phyloP scores from a whole-genome alignment of 2,888 invertebrate genomes.

The Caenorhabditis auriculariae region DNA sequence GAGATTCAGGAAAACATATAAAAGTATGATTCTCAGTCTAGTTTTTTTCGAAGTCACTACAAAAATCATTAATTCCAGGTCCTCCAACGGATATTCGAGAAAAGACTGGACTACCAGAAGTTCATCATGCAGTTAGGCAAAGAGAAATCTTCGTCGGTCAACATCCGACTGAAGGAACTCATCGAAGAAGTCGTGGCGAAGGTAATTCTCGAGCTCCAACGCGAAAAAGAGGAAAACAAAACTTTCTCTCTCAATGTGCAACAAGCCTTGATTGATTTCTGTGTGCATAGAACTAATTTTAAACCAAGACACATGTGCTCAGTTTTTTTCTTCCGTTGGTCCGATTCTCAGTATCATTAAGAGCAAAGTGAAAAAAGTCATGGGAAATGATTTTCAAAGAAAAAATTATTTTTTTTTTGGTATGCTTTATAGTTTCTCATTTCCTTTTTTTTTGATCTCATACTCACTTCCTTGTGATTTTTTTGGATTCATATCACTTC shows the following conservation, averaged over 20 bases:
- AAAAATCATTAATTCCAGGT: conserved; percentile 31
- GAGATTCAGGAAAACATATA: no score
- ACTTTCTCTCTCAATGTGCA: not conserved
- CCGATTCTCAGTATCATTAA: no score
- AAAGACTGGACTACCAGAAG: conserved; percentile 56
- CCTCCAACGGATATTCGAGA: conserved; percentile 58
- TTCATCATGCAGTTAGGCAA: conserved; percentile 53
- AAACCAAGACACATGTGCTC: no score
- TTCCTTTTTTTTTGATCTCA: not conserved
- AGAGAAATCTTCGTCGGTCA: conserved; percentile 50
- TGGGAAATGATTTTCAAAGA: not conserved
- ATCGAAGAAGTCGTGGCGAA: conserved; percentile 56
- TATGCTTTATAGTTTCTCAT: not conserved
- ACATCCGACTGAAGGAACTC: conserved; percentile 48
- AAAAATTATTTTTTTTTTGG: not conserved
- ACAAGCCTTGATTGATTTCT: not conserved
- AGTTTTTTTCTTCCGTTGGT: no score
- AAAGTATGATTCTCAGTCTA: no score
- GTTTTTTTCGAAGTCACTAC: no score
- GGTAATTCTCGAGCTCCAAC: conserved; percentile 30
- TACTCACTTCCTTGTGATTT: not conserved
- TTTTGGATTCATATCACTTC: not conserved
- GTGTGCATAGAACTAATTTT: not conserved
- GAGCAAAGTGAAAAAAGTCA: no score
- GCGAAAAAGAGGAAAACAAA: not conserved